phyloP scores from a whole-genome alignment of 2,113 vertebrate species.

The Apistogramma diplotaenia region DNA sequence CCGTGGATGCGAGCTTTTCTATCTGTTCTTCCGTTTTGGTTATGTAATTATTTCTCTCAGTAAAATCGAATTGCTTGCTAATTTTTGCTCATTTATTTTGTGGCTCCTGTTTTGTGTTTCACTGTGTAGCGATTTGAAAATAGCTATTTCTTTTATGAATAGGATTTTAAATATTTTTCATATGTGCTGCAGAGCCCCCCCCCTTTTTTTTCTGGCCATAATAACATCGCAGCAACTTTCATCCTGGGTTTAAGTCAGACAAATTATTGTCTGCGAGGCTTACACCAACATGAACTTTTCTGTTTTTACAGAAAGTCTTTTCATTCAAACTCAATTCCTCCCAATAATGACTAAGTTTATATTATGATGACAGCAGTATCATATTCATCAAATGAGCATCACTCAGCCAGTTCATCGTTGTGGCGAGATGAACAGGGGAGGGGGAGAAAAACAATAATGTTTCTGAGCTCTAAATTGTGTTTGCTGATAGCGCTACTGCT shows the following conservation, averaged over 20 bases:
- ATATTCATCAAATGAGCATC: conserved; percentile 68
- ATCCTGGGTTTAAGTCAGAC: not conserved
- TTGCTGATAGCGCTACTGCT: conserved; percentile 73
- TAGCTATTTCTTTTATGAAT: not conserved
- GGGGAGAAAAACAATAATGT: conserved; percentile 69
- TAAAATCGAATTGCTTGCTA: not conserved
- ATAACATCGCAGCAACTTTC: conserved; percentile 13
- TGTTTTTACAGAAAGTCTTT: conserved; percentile 42
- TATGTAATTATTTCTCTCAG: not conserved
- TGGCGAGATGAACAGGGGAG: conserved; percentile 40
- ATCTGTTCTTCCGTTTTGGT: not conserved
- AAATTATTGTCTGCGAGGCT: not conserved
- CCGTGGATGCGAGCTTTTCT: not conserved
- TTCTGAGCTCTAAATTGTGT: conserved; percentile 73
- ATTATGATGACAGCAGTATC: conserved; percentile 54
- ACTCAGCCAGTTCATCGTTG: conserved; percentile 56
- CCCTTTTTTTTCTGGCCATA: not conserved
- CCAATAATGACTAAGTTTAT: conserved; percentile 56
- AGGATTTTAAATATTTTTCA: not conserved
- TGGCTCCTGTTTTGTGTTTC: not conserved
- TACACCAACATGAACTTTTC: conserved; percentile 2
- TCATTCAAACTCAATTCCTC: conserved; percentile 58
- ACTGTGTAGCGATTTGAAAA: not conserved
- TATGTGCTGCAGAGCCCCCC: not conserved
- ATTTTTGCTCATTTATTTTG: not conserved